A percentile compares a stretch with the other conserved stretches of the same genome.
These are phyloP conservation scores for Agrypnia vestita DNA, from an alignment of 1,140 invertebrate species.

Conservation along the genomic window DNA sequence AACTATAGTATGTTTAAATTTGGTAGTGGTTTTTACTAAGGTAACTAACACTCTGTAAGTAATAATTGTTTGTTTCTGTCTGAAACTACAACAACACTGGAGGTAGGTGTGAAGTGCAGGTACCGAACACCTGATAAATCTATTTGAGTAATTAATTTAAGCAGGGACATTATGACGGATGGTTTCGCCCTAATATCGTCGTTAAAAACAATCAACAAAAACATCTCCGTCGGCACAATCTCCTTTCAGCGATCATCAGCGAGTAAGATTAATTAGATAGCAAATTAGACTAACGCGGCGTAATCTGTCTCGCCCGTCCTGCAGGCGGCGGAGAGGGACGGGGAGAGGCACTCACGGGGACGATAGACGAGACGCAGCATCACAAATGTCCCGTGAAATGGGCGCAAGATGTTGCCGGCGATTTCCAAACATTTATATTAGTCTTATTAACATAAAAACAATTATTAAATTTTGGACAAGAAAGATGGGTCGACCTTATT, in stretches of 20 bases:
- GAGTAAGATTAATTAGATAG: slow-evolving; percentile 58
- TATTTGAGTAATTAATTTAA: not conserved
- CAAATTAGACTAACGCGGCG: slow-evolving; percentile 50
- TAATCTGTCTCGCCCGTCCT: slow-evolving; percentile 40
- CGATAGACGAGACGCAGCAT: slow-evolving; percentile 18
- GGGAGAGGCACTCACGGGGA: slow-evolving; percentile 29
- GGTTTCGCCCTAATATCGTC: slow-evolving; percentile 26
- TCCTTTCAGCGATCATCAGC: slow-evolving; percentile 37
- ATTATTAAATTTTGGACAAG: too few relatives aligned
- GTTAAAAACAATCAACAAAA: slow-evolving; percentile 54
- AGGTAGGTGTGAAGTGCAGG: too few relatives aligned
- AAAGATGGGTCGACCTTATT: too few relatives aligned
- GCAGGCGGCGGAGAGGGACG: slow-evolving; percentile 10
- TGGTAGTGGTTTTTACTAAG: too few relatives aligned
- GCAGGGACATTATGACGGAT: slow-evolving; percentile 34
- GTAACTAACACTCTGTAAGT: too few relatives aligned
- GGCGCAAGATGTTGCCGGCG: slow-evolving; percentile 39
- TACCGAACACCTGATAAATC: not conserved
- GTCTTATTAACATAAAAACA: too few relatives aligned
- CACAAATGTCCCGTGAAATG: slow-evolving; percentile 57
- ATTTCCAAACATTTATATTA: slow-evolving; percentile 10
- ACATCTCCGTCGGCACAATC: slow-evolving; percentile 44
- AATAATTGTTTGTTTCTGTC: too few relatives aligned
- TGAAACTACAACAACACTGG: too few relatives aligned
- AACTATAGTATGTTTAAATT: too few relatives aligned